Base-by-base conservation (phyloP, 2,797 vertebrate species). In the Sebastes trivittatus region DNA sequence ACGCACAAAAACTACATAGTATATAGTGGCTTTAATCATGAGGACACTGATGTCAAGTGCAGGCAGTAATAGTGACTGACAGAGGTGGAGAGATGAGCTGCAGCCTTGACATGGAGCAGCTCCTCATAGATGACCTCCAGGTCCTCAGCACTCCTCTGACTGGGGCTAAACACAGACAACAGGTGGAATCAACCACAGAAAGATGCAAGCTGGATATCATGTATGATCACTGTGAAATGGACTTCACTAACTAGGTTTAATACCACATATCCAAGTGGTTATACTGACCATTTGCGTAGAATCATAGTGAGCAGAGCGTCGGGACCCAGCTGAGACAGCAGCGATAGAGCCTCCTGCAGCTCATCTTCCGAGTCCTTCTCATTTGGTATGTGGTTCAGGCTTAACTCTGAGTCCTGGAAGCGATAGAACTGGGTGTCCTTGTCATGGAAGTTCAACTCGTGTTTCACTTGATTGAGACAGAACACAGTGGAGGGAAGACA, bases 71-170 rank as follows among this genome's bases (percentile, higher is more conserved):
- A 8, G 56, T 23, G 64, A 92, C 98, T 96, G 66, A 99, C 98
- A 1, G 97, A 97, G 83, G 96, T 96, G 82, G 98, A 99, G 72
- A 99, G 97, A 82, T 99, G 98, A 34, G 98, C 97, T n/a, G 97
- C 97, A 0, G 98, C 98, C 82, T 99, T 99, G 89, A 99, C 95
- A 55, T 99, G 98, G 1, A 98, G 96, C 64, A 99, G 92, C 91
- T 99, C 98, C 93, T 99, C 98, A 1, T 98, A 99, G 81, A 99
- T 99, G 72, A 98, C 96, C 81, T 98, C 98, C 88, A 99, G 94
- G 87, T 99, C 98, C 22, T 99, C 98, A 0, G 96, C 93, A 0
- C 96, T 97, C 83, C 98, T 97, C 88, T 99, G 98, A 65, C 94
- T 96, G 1, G 98, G 98, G 69, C 98, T 99, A 76, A 2, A 10